phyloP scores from a whole-genome alignment of 2,113 vertebrate species.

The Poeciliopsis prolifica region DNA sequence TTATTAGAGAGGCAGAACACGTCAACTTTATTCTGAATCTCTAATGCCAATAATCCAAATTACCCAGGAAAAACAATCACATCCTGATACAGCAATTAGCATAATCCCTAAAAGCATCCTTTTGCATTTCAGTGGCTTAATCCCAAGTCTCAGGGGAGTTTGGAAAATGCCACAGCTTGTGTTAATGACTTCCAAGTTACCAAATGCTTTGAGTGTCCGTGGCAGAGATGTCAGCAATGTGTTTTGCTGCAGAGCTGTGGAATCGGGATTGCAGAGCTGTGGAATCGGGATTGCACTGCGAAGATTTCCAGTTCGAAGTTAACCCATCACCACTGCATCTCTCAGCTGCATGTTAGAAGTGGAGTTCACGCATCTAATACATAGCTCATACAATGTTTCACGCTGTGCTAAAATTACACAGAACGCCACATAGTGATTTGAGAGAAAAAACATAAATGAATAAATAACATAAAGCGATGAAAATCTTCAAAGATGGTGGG shows the following conservation, averaged over 20 bases:
- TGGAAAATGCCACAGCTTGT: constrained; percentile 51
- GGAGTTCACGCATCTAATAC: constrained; percentile 63
- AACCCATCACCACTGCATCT: not conserved
- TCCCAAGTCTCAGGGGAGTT: constrained; percentile 59
- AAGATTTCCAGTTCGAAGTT: constrained; percentile 23
- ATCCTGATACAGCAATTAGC: constrained; percentile 70
- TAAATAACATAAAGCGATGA: constrained; percentile 79
- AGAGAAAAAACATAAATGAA: constrained; percentile 74
- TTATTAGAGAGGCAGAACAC: constrained; percentile 53
- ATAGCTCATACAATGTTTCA: constrained; percentile 65
- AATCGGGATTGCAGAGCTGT: constrained; percentile 23
- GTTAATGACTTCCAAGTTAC: constrained; percentile 48
- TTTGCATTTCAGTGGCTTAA: constrained; percentile 66
- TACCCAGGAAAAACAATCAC: constrained; percentile 69
- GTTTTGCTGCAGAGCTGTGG: constrained; percentile 13
- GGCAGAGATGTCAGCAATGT: constrained; percentile 15
- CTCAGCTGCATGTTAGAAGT: constrained; percentile 33
- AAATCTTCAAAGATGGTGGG: constrained; percentile 78
- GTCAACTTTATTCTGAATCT: constrained; percentile 53
- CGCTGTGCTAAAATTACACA: constrained; percentile 70
- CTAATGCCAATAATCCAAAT: constrained; percentile 66
- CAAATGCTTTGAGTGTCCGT: constrained; percentile 6
- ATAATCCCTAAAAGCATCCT: constrained; percentile 73
- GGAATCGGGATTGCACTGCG: constrained; percentile 22
- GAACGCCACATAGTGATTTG: constrained; percentile 74